Evolutionary conservation across 2,113 vertebrate species (phyloP).

Genomic region (Leptodactylus fuscus): DNA sequence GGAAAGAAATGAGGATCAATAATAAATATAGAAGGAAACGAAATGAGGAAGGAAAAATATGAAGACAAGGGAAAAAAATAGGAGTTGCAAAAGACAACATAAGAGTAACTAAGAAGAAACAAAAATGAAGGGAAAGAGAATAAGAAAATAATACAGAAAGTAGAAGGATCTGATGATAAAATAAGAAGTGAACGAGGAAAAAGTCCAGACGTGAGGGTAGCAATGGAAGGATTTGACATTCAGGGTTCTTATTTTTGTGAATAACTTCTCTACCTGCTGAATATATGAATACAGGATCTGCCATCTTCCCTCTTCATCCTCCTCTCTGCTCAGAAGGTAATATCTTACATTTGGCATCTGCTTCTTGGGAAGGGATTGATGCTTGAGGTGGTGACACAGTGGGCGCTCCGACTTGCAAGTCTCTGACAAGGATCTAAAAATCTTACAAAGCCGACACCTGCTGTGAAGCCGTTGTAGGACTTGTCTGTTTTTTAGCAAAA

Average conservation of each 20-base stretch:
- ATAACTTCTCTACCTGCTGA: not conserved
- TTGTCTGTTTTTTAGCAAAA: constrained; percentile 35
- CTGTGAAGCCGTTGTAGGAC: not conserved
- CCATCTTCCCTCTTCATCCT: not conserved
- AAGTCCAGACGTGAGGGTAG: no score
- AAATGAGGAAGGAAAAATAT: no score
- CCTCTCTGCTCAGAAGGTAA: not conserved
- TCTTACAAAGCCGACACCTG: constrained; percentile 22
- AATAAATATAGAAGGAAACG: no score
- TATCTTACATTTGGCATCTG: constrained; percentile 14
- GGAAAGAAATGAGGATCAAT: no score
- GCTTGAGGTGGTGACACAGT: constrained; percentile 1
- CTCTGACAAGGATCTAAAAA: constrained; percentile 38
- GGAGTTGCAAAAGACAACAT: no score
- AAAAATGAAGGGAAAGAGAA: no score
- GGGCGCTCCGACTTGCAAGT: not conserved
- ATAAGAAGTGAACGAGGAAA: no score
- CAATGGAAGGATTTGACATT: not conserved
- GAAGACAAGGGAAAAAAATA: no score
- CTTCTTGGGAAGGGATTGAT: not conserved
- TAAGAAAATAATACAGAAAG: no score
- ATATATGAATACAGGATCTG: constrained; percentile 2
- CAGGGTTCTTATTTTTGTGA: no score
- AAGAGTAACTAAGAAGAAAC: no score
- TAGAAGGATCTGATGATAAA: no score